phyloP scores from a whole-genome alignment of 2,888 invertebrate species.

The Pedicia rivosa region DNA sequence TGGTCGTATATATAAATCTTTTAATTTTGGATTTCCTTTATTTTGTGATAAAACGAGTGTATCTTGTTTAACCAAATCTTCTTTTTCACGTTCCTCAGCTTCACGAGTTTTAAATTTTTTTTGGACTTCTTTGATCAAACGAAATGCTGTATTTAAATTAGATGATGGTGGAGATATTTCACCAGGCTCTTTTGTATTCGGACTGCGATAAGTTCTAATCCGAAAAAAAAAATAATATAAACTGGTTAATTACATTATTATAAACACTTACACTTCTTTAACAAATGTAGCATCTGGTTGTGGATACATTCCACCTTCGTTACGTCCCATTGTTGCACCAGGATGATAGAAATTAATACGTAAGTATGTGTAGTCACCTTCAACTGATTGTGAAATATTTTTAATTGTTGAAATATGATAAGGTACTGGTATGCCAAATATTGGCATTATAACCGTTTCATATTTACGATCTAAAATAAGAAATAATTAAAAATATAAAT shows the following conservation, averaged over 20 bases:
- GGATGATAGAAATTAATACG: constrained; percentile 98
- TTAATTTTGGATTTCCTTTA: constrained; percentile 94
- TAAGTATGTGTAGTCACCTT: constrained; percentile 97
- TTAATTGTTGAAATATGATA: constrained; percentile 99
- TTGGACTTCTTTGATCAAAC: constrained; percentile 97
- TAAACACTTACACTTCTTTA: constrained; percentile 77
- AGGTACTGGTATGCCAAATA: constrained; percentile 91
- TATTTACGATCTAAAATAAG: constrained; percentile 70
- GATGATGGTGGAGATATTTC: constrained; percentile 86
- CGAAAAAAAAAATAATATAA: constrained; percentile 15
- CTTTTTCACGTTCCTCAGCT: constrained; percentile 96
- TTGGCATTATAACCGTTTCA: constrained; percentile 94
- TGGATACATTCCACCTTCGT: constrained; percentile 80
- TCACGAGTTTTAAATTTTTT: constrained; percentile 97
- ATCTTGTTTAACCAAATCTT: constrained; percentile 97
- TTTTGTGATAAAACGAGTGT: constrained; percentile 84
- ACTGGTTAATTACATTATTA: background rate
- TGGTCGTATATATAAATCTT: constrained; percentile 96
- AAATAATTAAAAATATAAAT: constrained; percentile 4
- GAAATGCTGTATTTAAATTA: constrained; percentile 91
- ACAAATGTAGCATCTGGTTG: constrained; percentile 94
- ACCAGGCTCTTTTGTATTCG: constrained; percentile 94
- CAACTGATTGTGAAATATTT: constrained; percentile 96
- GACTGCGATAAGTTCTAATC: constrained; percentile 89
- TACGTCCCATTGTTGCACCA: constrained; percentile 88